Percentiles rank a stretch among this genome's conserved stretches.
phyloP scores from a whole-genome alignment of 1,140 invertebrate species.

The Caenorhabditis latens region DNA sequence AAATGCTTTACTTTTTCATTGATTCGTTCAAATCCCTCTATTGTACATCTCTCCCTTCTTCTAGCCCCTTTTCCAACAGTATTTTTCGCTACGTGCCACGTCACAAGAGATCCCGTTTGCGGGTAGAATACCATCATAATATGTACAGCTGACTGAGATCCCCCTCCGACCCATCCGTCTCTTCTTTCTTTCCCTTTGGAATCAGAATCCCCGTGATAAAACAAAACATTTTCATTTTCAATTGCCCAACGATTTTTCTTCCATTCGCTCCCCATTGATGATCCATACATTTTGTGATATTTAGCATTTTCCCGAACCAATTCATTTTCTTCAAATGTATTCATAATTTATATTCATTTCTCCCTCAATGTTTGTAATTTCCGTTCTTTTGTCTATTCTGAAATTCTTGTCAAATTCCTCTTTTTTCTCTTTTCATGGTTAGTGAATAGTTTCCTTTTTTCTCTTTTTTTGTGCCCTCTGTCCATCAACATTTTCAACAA shows the following conservation, averaged over 20 bases:
- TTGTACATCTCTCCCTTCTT: constrained; percentile 5
- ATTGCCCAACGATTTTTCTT: constrained; percentile 43
- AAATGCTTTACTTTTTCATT: constrained; percentile 31
- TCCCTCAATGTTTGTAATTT: constrained; percentile 22
- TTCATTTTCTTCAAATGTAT: constrained; percentile 8
- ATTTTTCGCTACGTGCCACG: constrained; percentile 28
- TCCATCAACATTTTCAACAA: constrained; percentile 7
- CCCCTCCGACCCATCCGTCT: neutral
- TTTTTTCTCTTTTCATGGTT: neutral
- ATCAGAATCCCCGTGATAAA: constrained; percentile 36
- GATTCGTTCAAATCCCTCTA: neutral
- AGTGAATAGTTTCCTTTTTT: constrained; percentile 32
- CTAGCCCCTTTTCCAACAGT: constrained; percentile 6
- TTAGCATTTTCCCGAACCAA: constrained; percentile 10
- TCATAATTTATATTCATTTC: constrained; percentile 21
- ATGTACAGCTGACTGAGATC: constrained; percentile 52
- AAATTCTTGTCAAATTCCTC: constrained; percentile 31
- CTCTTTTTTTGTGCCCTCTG: neutral
- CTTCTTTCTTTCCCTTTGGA: neutral
- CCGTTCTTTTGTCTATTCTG: neutral
- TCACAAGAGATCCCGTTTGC: constrained; percentile 40
- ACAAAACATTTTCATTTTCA: neutral
- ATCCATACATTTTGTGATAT: constrained; percentile 53
- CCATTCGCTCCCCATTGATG: constrained; percentile 39
- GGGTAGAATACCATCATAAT: constrained; percentile 17